phyloP scores from a whole-genome alignment of 1,140 invertebrate species.

The Maniola jurtina region DNA sequence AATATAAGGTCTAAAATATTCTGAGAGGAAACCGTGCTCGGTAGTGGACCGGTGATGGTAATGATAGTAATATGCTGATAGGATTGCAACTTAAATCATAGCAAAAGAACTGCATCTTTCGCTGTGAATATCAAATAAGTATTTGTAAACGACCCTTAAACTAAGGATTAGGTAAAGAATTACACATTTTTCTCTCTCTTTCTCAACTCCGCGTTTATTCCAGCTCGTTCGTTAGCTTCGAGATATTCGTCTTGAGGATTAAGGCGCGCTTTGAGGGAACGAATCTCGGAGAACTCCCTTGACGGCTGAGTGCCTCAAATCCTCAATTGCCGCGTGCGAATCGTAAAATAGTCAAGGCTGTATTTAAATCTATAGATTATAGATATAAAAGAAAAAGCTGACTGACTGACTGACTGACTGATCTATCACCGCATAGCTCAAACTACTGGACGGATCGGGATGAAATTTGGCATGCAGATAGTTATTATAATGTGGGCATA shows the following conservation, averaged over 20 bases:
- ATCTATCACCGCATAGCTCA: no score
- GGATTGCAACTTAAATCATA: neutral
- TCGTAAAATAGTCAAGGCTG: slow-evolving; percentile 62
- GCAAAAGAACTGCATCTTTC: slow-evolving; percentile 36
- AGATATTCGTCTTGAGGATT: slow-evolving; percentile 74
- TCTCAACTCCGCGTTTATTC: slow-evolving; percentile 69
- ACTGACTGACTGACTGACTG: no score
- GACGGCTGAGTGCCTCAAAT: slow-evolving; percentile 72
- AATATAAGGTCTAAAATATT: no score
- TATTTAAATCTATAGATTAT: slow-evolving; percentile 20
- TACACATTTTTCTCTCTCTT: slow-evolving; percentile 67
- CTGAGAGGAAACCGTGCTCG: no score
- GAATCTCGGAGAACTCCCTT: slow-evolving; percentile 68
- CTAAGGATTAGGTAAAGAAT: slow-evolving; percentile 71
- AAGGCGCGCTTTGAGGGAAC: slow-evolving; percentile 62
- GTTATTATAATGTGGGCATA: no score
- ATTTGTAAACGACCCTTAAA: slow-evolving; percentile 62
- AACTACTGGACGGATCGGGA: no score
- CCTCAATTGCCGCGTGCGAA: slow-evolving; percentile 62
- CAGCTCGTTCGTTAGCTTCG: slow-evolving; percentile 63
- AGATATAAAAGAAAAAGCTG: no score
- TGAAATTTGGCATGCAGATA: no score
- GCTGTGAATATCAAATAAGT: slow-evolving; percentile 55
- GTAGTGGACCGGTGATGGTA: no score
- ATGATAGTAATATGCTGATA: no score